A percentile compares a stretch with the other conserved stretches of the same genome.
Evolutionary conservation across 2,888 invertebrate genomes (phyloP).

Genomic region (Thelaira solivaga): DNA sequence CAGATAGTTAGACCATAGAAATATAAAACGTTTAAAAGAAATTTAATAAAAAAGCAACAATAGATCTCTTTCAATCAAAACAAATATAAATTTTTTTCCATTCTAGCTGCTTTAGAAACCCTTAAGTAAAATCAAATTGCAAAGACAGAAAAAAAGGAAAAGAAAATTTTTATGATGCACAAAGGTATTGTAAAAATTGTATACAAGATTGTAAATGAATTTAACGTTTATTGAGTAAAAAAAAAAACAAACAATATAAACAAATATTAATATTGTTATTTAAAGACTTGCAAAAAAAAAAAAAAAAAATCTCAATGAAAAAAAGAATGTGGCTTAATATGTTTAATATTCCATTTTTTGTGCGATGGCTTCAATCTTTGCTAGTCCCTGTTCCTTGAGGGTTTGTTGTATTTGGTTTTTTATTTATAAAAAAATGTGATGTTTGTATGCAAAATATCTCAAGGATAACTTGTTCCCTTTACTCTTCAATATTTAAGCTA

Average conservation of each 20-base stretch:
- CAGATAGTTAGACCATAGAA: neutral
- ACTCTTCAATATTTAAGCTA: constrained; percentile 43
- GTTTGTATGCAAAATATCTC: constrained; percentile 72
- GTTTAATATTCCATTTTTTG: constrained; percentile 68
- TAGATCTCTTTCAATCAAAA: constrained; percentile 28
- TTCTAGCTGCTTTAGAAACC: neutral
- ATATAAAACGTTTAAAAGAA: neutral
- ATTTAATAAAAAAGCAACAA: constrained; percentile 17
- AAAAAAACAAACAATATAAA: constrained; percentile 46
- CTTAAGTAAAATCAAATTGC: constrained; percentile 28
- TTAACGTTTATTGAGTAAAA: constrained; percentile 28
- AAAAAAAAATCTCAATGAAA: constrained; percentile 40
- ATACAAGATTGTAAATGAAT: constrained; percentile 49
- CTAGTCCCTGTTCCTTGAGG: constrained; percentile 24
- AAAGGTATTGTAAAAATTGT: constrained; percentile 74
- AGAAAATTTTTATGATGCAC: constrained; percentile 74
- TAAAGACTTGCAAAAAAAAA: constrained; percentile 27
- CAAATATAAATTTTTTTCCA: neutral
- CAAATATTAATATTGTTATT: constrained; percentile 64
- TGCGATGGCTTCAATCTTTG: constrained; percentile 35
- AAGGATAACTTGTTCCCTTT: constrained; percentile 67
- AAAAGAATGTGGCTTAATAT: constrained; percentile 54
- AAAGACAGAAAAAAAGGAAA: too few relatives aligned
- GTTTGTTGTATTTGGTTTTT: constrained; percentile 19
- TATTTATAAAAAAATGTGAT: constrained; percentile 63